phyloP scores from a whole-genome alignment of 2,797 vertebrate genomes.

The Scolopax rusticola region DNA sequence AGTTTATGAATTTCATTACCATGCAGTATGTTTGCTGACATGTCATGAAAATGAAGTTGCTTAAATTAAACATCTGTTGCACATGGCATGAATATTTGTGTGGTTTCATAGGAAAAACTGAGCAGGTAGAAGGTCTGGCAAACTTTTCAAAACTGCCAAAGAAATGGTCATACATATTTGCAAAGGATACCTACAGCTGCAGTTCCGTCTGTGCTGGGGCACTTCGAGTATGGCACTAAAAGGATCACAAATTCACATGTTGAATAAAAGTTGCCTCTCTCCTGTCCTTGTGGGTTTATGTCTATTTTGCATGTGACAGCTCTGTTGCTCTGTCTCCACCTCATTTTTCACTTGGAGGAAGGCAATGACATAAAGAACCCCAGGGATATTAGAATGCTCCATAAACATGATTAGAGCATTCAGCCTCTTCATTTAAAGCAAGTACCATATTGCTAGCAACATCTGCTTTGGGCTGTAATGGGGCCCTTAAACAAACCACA shows the following conservation, averaged over 20 bases:
- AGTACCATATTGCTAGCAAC: conserved; percentile 24
- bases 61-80: conserved; percentile 25
- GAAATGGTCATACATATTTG: not conserved
- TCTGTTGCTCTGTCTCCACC: not conserved
- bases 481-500: conserved; percentile 26
- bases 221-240: not conserved
- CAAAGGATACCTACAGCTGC: not conserved
- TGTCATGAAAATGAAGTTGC: not conserved
- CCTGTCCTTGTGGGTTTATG: not conserved
- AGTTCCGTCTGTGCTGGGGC: not conserved
- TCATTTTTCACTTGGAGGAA: conserved; percentile 43
- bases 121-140: not conserved
- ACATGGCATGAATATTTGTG: not conserved
- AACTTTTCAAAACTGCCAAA: not conserved
- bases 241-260: not conserved
- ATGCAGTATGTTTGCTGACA: not conserved
- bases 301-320: not conserved
- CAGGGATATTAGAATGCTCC: conserved; percentile 17
- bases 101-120: conserved; percentile 1
- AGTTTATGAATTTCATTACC: conserved; percentile 24
- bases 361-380: conserved; percentile 11
- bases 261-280: not conserved
- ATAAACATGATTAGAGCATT: conserved; percentile 44
- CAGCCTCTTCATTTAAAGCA: conserved; percentile 57
- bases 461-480: conserved; percentile 18